Conservation (phyloP, 2,113 vertebrate species). For the Lanius ludovicianus region DNA sequence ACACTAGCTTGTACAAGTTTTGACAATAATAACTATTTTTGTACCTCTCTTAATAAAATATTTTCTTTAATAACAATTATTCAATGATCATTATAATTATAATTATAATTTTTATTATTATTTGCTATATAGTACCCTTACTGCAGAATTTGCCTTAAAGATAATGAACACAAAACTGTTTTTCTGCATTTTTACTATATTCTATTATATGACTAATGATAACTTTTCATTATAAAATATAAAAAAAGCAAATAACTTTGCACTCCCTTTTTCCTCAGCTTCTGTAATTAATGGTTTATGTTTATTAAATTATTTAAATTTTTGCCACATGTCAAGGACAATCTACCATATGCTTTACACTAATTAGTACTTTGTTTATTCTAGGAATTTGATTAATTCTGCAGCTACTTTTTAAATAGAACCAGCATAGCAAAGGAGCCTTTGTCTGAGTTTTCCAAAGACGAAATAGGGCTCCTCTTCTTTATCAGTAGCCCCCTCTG, state of each 20-base stretch:
- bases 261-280: neutral
- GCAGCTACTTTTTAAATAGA: neutral
- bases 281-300: constrained; percentile 32
- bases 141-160: neutral
- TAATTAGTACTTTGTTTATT: constrained; percentile 49
- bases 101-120: neutral
- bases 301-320: constrained; percentile 45
- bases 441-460: neutral
- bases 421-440: neutral
- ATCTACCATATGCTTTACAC: neutral
- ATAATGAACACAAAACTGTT: neutral
- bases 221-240: constrained; percentile 3
- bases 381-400: constrained; percentile 1
- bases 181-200: neutral
- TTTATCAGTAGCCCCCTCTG: neutral
- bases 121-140: neutral
- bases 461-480: neutral
- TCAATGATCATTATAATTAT: neutral
- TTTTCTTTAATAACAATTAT: neutral
- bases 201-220: neutral
- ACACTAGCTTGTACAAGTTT: neutral
- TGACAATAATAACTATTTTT: neutral
- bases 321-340: constrained; percentile 22
- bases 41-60: neutral
- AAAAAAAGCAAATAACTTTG: constrained; percentile 10